Evolutionary conservation across 2,797 vertebrate species (phyloP).

Genomic region (Xenentodon cancila): DNA sequence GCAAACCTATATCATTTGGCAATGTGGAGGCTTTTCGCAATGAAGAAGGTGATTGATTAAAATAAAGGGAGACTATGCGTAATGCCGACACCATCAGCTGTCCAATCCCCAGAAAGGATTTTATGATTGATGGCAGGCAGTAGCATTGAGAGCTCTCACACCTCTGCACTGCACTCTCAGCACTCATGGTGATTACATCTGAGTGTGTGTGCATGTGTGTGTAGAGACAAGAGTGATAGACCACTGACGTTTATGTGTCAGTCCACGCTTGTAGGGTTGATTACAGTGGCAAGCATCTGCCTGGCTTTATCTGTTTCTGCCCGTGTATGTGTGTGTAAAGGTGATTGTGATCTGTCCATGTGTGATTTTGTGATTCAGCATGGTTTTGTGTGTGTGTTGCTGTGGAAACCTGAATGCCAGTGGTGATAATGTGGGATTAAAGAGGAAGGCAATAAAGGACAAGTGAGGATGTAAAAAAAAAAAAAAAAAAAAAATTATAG

Average conservation of each 20-base stretch:
- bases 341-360: constrained; percentile 35
- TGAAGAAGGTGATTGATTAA: constrained; percentile 68
- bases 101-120: constrained; percentile 79
- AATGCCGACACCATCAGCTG: constrained; percentile 75
- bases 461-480: constrained; percentile 38
- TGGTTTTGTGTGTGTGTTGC: constrained; percentile 41
- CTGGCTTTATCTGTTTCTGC: constrained; percentile 24
- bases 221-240: constrained; percentile 21
- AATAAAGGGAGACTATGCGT: constrained; percentile 73
- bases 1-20: constrained; percentile 72
- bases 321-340: constrained; percentile 31
- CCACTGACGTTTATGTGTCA: constrained; percentile 24
- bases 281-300: constrained; percentile 47
- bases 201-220: constrained; percentile 34
- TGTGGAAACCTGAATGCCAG: constrained; percentile 48
- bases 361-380: constrained; percentile 28
- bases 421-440: constrained; percentile 42
- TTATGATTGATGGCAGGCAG: constrained; percentile 75
- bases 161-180: constrained; percentile 74
- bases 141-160: constrained; percentile 70
- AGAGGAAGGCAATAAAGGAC: constrained; percentile 46
- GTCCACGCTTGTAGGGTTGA: constrained; percentile 58
- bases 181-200: constrained; percentile 78
- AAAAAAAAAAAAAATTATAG: constrained; percentile 15
- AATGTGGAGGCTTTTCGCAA: constrained; percentile 59